phyloP scores from a whole-genome alignment of 1,140 invertebrate species.

The Bombus consobrinus region DNA sequence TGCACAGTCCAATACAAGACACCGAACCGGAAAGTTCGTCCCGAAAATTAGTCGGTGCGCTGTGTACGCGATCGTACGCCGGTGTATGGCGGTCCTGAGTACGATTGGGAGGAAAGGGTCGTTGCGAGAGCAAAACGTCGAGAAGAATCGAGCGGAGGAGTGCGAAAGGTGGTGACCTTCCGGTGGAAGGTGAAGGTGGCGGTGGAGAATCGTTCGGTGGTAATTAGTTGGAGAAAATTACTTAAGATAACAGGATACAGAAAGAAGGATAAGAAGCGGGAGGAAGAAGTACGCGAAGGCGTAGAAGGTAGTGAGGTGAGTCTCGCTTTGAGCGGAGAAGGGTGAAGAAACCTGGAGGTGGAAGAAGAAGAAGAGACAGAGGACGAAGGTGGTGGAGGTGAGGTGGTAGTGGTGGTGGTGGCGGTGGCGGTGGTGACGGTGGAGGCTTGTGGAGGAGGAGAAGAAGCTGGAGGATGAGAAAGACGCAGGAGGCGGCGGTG shows the following conservation, averaged over 20 bases:
- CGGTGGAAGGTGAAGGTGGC: slow-evolving; percentile 1
- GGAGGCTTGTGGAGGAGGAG: slow-evolving; percentile 36
- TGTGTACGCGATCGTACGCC: neutral
- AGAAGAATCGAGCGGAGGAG: neutral
- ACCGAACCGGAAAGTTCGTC: slow-evolving; percentile 81
- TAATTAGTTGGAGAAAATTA: slow-evolving; percentile 2
- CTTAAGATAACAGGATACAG: neutral
- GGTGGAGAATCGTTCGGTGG: slow-evolving; percentile 16
- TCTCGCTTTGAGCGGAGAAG: neutral
- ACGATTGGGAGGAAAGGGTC: neutral
- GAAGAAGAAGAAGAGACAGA: slow-evolving; percentile 26
- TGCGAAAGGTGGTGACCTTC: neutral
- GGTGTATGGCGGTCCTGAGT: neutral
- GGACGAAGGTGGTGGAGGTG: slow-evolving; percentile 45
- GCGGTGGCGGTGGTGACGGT: slow-evolving; percentile 33
- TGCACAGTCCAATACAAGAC: slow-evolving; percentile 82
- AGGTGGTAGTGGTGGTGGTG: slow-evolving; percentile 27
- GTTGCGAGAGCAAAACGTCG: neutral
- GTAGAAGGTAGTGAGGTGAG: slow-evolving; percentile 14
- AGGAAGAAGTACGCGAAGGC: neutral
- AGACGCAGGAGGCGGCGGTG: slow-evolving; percentile 51
- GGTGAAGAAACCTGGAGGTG: slow-evolving; percentile 49
- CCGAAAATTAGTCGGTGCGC: slow-evolving; percentile 64
- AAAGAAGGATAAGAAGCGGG: slow-evolving; percentile 8
- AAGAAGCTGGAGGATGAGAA: slow-evolving; percentile 53